phyloP scores from a whole-genome alignment of 2,113 vertebrate species.

The Psephotus haematonotus region DNA sequence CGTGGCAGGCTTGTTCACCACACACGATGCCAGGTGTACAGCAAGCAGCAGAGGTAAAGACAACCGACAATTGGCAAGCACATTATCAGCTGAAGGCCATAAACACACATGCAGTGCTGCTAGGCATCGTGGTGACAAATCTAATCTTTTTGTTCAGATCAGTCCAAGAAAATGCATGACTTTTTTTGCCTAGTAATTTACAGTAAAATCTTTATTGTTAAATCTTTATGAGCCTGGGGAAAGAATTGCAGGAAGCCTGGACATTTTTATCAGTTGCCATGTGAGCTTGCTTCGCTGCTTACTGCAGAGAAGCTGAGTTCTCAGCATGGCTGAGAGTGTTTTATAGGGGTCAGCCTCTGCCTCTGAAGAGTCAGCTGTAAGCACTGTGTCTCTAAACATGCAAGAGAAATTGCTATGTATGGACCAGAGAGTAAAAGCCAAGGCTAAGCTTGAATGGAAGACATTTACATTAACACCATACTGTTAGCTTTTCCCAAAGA shows the following conservation, averaged over 20 bases:
- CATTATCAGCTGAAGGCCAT: background rate
- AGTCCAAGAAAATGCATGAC: background rate
- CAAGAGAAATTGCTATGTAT: background rate
- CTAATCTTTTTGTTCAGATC: background rate
- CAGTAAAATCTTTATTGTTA: background rate
- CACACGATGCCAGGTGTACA: background rate
- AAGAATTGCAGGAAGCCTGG: background rate
- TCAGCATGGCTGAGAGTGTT: background rate
- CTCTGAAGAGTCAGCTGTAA: background rate
- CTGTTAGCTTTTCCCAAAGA: accelerated
- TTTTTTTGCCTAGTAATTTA: background rate
- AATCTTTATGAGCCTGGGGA: background rate
- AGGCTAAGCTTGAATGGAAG: background rate
- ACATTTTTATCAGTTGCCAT: background rate
- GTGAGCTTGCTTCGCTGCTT: background rate
- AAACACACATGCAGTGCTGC: background rate
- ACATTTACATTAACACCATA: background rate
- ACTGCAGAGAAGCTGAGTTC: background rate
- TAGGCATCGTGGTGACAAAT: background rate
- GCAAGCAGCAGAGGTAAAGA: background rate
- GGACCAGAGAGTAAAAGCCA: background rate
- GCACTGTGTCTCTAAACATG: background rate
- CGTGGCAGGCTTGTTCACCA: background rate
- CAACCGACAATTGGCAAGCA: background rate
- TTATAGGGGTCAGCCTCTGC: background rate